Conservation (phyloP, 2,888 invertebrate species). For the Brenthis daphne region DNA sequence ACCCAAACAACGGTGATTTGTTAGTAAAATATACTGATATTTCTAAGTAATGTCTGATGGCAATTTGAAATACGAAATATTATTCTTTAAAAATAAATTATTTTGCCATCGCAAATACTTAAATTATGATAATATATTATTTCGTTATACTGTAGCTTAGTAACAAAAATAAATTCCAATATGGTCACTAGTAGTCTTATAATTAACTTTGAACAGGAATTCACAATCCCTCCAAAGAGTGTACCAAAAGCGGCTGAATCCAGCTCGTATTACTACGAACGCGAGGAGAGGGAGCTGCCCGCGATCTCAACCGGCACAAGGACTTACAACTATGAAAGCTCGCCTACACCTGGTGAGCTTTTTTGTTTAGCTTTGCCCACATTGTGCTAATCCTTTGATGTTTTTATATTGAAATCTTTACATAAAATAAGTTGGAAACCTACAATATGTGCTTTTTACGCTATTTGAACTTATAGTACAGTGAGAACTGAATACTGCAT, state of each 20-base stretch:
- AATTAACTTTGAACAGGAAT: constrained; percentile 59
- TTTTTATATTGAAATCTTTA: background rate
- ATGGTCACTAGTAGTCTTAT: background rate
- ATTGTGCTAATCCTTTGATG: background rate
- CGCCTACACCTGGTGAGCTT: constrained; percentile 63
- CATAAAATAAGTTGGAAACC: too few relatives aligned
- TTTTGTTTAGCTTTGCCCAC: background rate
- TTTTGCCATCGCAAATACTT: too few relatives aligned
- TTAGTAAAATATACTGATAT: too few relatives aligned
- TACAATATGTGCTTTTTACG: too few relatives aligned
- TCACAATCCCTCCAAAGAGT: constrained; percentile 65
- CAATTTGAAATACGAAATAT: too few relatives aligned
- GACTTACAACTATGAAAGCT: constrained; percentile 71
- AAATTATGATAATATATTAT: background rate
- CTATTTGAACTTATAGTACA: too few relatives aligned
- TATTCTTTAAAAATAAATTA: too few relatives aligned
- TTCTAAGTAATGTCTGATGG: too few relatives aligned
- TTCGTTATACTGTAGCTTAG: background rate
- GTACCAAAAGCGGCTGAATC: constrained; percentile 64
- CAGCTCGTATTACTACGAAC: constrained; percentile 69
- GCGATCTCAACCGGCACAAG: constrained; percentile 61
- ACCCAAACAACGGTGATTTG: too few relatives aligned
- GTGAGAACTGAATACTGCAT: too few relatives aligned
- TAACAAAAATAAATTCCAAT: background rate
- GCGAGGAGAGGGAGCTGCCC: constrained; percentile 70